Base-by-base conservation (phyloP, 2,113 vertebrate genomes). In the Lepidothrix coronata region DNA sequence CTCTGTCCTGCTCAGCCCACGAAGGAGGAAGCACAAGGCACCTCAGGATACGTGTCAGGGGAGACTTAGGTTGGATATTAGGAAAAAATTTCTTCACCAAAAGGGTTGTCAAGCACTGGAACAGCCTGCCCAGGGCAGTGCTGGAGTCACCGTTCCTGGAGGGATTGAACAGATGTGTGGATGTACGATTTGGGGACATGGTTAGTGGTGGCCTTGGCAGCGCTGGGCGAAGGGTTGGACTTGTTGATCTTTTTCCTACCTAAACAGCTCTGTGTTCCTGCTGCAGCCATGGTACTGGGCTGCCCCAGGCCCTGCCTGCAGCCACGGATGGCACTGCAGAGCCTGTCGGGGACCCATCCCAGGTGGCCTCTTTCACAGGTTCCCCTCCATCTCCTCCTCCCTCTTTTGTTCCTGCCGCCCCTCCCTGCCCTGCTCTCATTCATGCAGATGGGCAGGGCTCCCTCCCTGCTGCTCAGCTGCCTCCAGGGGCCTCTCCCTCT, bases 1-100 rank as follows among this genome's bases (percentile, higher is more conserved):
- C 1, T 55, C 82, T 19, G 43, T n/a, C n/a, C 48, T 2, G 0
- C 58, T 44, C 54, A 21, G 58, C 55, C 9, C 0, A 0, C 0
- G 3, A 8, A 21, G 31, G 7, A 48, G 23, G 39, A 39, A 71
- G 37, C 41, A 74, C 11, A 23, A 39, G 9, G 68, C 31, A 19
- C 12, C 19, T 30, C 2, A 12, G 58, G 55, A 41, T 5, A 3
- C 54, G 54, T 5, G 2, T n/a, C 55, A 70, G 55, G 9, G 8
- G n/a, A 55, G 9, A 27, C 55, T 55, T 13, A 43, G 11, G 7
- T 35, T 83, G 24, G 41, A 10, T 19, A 21, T 55, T 11, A 43
- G 41, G 14, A 35, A 49, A 8, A 8, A 27, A 49, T 2, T 35
- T 35, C 11, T 31, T 10, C 39, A 54, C 70, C 33, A 9, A 8